phyloP scores from a whole-genome alignment of 1,140 invertebrate genomes.

The Anadara kagoshimensis region DNA sequence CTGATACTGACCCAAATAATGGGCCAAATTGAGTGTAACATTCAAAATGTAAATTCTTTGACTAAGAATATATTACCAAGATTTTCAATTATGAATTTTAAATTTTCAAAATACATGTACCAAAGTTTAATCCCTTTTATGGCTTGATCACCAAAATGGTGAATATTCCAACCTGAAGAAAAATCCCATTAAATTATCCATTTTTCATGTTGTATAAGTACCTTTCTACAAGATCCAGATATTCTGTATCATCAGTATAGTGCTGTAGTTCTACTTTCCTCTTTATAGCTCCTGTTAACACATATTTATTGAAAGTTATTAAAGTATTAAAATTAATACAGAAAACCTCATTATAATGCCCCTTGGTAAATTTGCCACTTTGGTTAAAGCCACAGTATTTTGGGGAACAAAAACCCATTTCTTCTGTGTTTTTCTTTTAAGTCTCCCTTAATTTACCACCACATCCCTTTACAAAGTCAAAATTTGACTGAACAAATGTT shows the following conservation, averaged over 20 bases:
- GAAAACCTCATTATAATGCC: neutral
- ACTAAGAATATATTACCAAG: no score
- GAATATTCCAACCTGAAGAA: neutral
- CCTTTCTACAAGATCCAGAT: slow-evolving; percentile 82
- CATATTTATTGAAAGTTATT: slow-evolving; percentile 10
- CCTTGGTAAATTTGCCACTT: neutral
- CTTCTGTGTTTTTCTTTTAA: no score
- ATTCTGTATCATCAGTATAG: slow-evolving; percentile 82
- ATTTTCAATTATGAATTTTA: no score
- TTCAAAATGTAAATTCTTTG: no score
- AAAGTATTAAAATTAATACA: neutral
- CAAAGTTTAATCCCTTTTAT: no score
- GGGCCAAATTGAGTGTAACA: no score
- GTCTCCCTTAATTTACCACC: no score
- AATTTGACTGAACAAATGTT: no score
- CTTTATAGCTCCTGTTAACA: slow-evolving; percentile 78
- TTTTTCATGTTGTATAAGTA: slow-evolving; percentile 69
- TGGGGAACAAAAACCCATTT: neutral
- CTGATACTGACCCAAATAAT: no score
- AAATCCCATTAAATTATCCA: neutral
- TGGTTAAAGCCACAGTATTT: neutral
- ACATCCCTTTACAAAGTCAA: no score
- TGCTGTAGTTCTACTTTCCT: slow-evolving; percentile 82
- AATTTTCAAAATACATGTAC: no score
- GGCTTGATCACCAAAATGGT: no score